These are phyloP conservation scores for Norana najaformis DNA, from an alignment of 2,888 invertebrate genomes.

Conservation along the genomic window DNA sequence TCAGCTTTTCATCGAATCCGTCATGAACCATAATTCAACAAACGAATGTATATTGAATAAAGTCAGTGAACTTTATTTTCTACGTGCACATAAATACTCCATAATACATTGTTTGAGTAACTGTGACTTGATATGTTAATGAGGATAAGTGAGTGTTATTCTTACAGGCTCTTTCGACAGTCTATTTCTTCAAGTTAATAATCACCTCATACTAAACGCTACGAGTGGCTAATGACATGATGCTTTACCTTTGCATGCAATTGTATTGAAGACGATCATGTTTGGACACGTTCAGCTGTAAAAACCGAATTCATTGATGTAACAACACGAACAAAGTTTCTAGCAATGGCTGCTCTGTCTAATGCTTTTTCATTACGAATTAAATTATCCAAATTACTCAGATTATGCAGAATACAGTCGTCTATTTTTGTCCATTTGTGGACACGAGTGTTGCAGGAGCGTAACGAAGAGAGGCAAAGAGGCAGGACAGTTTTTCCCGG, in stretches of 20 bases:
- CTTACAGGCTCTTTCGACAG: neutral
- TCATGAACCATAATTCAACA: neutral
- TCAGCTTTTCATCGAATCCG: neutral
- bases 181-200: neutral
- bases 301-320: neutral
- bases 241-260: neutral
- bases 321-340: neutral
- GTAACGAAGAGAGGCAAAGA: too few species aligned
- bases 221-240: neutral
- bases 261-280: neutral
- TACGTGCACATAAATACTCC: neutral
- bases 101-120: neutral
- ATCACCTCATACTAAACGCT: neutral
- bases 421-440: too few species aligned
- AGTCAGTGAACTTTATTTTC: neutral
- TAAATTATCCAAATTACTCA: neutral
- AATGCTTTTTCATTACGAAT: neutral
- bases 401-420: neutral
- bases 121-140: slow-evolving; percentile 5
- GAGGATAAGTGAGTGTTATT: neutral
- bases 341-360: neutral
- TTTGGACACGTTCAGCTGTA: neutral
- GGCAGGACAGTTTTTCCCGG: too few species aligned
- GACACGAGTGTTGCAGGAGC: too few species aligned
- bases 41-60: neutral